These are phyloP conservation scores for Coleophora deauratella DNA, from an alignment of 2,888 invertebrate genomes.

Conservation along the genomic window DNA sequence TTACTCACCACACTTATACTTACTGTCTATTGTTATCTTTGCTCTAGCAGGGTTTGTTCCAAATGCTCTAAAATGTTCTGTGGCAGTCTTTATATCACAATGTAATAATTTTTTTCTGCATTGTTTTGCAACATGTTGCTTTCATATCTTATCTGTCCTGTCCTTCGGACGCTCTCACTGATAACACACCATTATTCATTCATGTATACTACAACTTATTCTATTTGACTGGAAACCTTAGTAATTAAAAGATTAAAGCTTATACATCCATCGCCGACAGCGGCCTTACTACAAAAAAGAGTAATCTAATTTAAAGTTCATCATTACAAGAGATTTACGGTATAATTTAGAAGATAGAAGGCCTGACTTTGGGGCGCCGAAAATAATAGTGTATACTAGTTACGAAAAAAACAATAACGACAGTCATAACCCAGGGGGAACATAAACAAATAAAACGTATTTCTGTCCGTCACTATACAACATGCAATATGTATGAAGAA, in stretches of 20 bases:
- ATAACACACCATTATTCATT: no score
- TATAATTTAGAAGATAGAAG: conserved; percentile 31
- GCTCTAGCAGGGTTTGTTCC: no score
- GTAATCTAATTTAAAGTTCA: conserved; percentile 18
- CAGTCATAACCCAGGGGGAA: conserved; percentile 49
- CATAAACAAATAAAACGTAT: conserved; percentile 67
- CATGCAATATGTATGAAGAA: conserved; percentile 56
- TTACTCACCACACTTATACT: no score
- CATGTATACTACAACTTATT: no score
- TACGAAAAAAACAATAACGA: conserved; percentile 48
- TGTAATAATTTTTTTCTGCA: no score
- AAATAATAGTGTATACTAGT: conserved; percentile 47
- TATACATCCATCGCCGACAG: conserved; percentile 27
- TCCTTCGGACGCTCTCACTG: no score
- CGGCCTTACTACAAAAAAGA: conserved; percentile 19
- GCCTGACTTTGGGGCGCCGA: conserved; percentile 40
- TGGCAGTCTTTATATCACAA: no score
- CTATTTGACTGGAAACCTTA: conserved; percentile 34
- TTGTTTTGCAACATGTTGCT: not conserved
- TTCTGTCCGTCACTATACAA: conserved; percentile 51
- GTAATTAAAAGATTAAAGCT: conserved; percentile 37
- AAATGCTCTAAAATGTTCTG: no score
- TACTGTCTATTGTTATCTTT: no score
- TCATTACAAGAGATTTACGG: conserved; percentile 14
- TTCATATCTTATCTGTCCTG: no score